A percentile compares a stretch with the other conserved stretches of the same genome.
Evolutionary conservation across 2,888 invertebrate genomes (phyloP).

Genomic region (Pollenia griseotomentosa): DNA sequence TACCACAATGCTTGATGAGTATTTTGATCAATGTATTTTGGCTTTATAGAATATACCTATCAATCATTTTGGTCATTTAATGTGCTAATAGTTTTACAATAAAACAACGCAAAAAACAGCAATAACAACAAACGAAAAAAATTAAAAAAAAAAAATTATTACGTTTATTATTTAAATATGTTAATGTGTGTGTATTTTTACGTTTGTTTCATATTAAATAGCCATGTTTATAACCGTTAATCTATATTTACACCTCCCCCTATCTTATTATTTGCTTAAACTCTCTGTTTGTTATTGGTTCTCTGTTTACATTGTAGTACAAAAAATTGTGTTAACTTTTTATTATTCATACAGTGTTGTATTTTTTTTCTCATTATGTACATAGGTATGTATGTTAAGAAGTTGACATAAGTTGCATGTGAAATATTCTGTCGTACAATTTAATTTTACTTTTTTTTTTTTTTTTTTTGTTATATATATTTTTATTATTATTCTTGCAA

Average conservation of each 20-base stretch:
- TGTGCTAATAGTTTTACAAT: background rate
- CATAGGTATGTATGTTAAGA: conserved; percentile 9
- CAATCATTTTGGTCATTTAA: background rate
- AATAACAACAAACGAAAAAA: background rate
- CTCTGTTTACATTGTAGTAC: background rate
- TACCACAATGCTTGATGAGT: no score
- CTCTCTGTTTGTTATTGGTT: background rate
- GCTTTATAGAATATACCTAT: no score
- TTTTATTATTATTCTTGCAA: conserved; percentile 50
- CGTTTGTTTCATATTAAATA: no score
- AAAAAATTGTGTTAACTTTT: conserved; percentile 4
- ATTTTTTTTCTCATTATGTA: background rate
- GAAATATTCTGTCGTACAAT: conserved; percentile 32
- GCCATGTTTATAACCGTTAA: background rate
- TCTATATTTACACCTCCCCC: background rate
- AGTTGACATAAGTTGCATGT: conserved; percentile 64
- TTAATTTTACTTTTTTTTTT: conserved; percentile 59
- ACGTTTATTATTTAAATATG: no score
- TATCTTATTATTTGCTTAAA: background rate
- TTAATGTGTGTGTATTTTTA: no score
- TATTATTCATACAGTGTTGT: conserved; percentile 55
- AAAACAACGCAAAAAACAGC: background rate
- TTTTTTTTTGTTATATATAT: conserved; percentile 1
- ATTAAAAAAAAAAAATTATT: no score
- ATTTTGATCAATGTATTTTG: no score